phyloP scores from a whole-genome alignment of 2,888 invertebrate species.

The Drosophila multiciliata region DNA sequence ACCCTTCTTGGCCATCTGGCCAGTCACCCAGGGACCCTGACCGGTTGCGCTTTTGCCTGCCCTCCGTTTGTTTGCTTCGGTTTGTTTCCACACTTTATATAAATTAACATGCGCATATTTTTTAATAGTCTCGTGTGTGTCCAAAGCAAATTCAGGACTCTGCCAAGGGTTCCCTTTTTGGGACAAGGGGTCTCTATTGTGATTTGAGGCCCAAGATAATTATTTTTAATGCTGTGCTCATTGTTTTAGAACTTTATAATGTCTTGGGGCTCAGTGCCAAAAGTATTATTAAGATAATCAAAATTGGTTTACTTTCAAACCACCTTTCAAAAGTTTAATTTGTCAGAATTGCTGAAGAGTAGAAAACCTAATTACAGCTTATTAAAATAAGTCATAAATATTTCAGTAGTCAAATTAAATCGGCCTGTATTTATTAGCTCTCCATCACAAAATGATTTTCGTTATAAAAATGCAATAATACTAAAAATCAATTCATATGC shows the following conservation, averaged over 20 bases:
- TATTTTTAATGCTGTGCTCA: slow-evolving; percentile 65
- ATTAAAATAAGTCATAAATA: neutral
- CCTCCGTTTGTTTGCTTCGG: slow-evolving; percentile 51
- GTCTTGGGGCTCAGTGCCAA: slow-evolving; percentile 29
- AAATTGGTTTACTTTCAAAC: slow-evolving; percentile 33
- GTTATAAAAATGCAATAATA: neutral
- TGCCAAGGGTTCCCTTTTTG: slow-evolving; percentile 1
- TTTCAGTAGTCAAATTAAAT: neutral
- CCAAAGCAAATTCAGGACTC: slow-evolving; percentile 8
- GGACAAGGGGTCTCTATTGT: slow-evolving; percentile 32
- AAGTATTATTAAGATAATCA: slow-evolving; percentile 50
- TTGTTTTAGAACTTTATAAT: slow-evolving; percentile 69
- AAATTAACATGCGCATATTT: slow-evolving; percentile 78
- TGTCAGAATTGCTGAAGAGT: neutral
- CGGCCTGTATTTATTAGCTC: neutral
- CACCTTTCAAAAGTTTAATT: neutral
- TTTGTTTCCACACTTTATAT: slow-evolving; percentile 67
- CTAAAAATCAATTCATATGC: neutral
- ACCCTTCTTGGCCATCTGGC: slow-evolving; percentile 10
- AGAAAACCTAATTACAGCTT: neutral
- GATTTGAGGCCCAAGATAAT: slow-evolving; percentile 55
- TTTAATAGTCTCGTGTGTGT: slow-evolving; percentile 54
- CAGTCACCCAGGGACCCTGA: slow-evolving; percentile 41
- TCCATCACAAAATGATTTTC: neutral
- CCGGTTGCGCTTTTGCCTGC: slow-evolving; percentile 71